Evolutionary conservation across 1,140 invertebrate genomes (phyloP).

Genomic region (Hormaphis cornu): DNA sequence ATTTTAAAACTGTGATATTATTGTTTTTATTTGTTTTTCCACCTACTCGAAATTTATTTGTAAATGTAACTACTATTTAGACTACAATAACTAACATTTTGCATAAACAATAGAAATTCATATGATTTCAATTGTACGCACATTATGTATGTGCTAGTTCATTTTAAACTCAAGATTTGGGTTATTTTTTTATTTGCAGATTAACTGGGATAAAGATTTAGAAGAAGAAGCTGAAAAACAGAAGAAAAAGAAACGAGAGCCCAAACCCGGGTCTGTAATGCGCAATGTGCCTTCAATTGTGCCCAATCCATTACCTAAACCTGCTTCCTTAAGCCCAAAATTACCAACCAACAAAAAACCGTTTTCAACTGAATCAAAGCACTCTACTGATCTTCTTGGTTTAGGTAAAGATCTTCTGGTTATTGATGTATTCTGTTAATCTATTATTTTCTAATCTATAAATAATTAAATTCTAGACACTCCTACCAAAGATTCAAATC

Average conservation of each 20-base stretch:
- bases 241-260: slow-evolving; percentile 56
- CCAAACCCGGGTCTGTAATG: slow-evolving; percentile 29
- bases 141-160: too few species aligned
- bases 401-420: slow-evolving; percentile 47
- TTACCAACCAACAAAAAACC: slow-evolving; percentile 44
- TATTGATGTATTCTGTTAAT: neutral
- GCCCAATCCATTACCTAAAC: slow-evolving; percentile 45
- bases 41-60: too few species aligned
- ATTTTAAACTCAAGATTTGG: neutral
- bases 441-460: neutral
- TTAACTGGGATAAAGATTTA: slow-evolving; percentile 70
- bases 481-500: slow-evolving; percentile 23
- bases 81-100: too few species aligned
- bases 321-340: slow-evolving; percentile 53
- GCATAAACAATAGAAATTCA: too few species aligned
- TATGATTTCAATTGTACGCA: too few species aligned
- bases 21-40: too few species aligned
- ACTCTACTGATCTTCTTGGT: slow-evolving; percentile 51
- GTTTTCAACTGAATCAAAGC: slow-evolving; percentile 43
- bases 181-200: slow-evolving; percentile 37
- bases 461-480: neutral
- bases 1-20: too few species aligned
- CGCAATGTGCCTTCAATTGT: slow-evolving; percentile 37
- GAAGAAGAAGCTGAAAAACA: slow-evolving; percentile 77
- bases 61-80: too few species aligned